Base-by-base conservation (phyloP, 2,113 vertebrate species). In the Dasyurus viverrinus region DNA sequence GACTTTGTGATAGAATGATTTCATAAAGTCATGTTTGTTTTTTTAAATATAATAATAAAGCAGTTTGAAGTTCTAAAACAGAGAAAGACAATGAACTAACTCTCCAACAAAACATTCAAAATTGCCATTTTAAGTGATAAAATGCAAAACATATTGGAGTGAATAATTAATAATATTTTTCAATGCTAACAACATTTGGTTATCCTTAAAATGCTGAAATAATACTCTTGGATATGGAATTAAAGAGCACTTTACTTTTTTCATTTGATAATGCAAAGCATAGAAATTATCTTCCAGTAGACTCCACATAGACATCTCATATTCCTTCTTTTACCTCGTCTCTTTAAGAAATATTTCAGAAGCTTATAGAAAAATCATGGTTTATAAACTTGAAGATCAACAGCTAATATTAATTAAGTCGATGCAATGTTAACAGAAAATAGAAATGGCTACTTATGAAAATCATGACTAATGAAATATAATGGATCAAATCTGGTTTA, bases 401-500 rank as follows among this genome's bases (percentile, higher is more conserved):
- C 36, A 12, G 3, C 12, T 11, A 36, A 5, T 14, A 10, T 76
- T 76, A n/a, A 12, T n/a, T 76, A 76, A 76, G 60, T 76, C 12
- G 36, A 76, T 76, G 6, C 30, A n/a, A 76, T 76, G 60, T n/a
- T 36, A 76, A 76, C 36, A 76, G 60, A 76, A 76, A n/a, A 5
- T n/a, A n/a, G 60, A 36, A 76, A 90, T 89, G 60, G 91, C 60
- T 53, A 0, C 89, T 46, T 94, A 96, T 92, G 89, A 94, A 53
- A 25, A 3, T 57, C 54, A 42, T 94, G 42, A 36, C 93, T 91
- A 54, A 0, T 96, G 94, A 53, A 92, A 46, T 55, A 68, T 8
- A 93, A 68, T 91, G 94, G 68, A 27, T 93, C 60, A 57, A 57
- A 94, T 16, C 22, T 97, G 92, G n/a, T 91, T 92, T 55, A 95